Conservation (phyloP, 2,888 invertebrate genomes). For the Drosophila stalkeri region DNA sequence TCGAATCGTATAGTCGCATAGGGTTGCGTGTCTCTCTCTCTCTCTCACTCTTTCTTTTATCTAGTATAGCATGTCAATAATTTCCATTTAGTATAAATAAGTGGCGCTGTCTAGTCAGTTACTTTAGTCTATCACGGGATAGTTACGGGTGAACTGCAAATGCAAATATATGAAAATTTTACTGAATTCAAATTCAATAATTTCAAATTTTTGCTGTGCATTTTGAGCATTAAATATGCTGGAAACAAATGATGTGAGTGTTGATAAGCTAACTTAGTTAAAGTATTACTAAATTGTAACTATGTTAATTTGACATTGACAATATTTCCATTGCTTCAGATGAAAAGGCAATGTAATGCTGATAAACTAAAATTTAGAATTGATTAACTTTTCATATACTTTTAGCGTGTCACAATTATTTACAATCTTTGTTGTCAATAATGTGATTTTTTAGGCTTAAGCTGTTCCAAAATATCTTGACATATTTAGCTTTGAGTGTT, state of each 20-base stretch:
- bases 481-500: neutral
- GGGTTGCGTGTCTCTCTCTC: constrained; percentile 3
- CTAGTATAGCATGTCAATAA: constrained; percentile 62
- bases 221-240: constrained; percentile 44
- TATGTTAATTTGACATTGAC: neutral
- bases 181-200: constrained; percentile 2
- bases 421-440: neutral
- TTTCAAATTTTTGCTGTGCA: constrained; percentile 3
- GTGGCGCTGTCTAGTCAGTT: constrained; percentile 37
- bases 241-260: constrained; percentile 69
- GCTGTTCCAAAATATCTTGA: neutral
- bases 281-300: neutral
- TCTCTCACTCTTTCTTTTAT: neutral
- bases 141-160: constrained; percentile 15
- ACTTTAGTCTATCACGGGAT: constrained; percentile 53
- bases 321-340: neutral
- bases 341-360: neutral
- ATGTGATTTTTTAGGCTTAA: no score
- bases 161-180: neutral
- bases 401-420: neutral
- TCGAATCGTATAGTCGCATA: neutral
- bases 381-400: neutral
- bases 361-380: neutral
- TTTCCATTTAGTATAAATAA: constrained; percentile 60
- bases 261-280: neutral